phyloP scores from a whole-genome alignment of 2,113 vertebrate genomes.

The Zapornia atra region DNA sequence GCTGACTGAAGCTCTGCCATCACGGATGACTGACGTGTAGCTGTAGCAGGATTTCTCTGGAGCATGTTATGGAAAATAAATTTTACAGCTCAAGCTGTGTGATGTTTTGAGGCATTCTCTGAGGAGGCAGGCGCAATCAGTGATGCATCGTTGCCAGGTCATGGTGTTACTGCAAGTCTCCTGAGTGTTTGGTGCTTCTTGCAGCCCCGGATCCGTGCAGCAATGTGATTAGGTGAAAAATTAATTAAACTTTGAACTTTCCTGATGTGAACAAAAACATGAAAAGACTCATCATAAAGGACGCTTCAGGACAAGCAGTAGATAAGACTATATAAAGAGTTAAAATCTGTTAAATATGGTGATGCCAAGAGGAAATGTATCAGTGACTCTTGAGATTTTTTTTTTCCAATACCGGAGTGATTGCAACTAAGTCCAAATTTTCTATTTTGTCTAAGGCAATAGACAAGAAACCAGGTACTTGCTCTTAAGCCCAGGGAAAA shows the following conservation, averaged over 20 bases:
- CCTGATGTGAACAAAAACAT: neutral
- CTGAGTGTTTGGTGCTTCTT: neutral
- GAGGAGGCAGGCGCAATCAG: neutral
- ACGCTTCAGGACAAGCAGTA: neutral
- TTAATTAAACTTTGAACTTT: neutral
- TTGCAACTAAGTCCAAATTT: neutral
- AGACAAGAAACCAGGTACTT: neutral
- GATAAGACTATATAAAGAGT: neutral
- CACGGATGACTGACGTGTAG: neutral
- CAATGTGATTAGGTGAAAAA: neutral
- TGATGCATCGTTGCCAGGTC: neutral
- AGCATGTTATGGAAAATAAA: neutral
- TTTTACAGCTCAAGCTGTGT: neutral
- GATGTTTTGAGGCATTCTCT: neutral
- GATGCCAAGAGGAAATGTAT: neutral
- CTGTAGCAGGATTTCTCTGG: neutral
- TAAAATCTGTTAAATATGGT: neutral
- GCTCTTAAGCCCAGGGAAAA: neutral
- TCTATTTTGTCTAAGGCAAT: neutral
- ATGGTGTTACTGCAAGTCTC: neutral
- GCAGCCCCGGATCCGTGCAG: neutral
- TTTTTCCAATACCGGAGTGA: neutral
- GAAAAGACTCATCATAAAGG: neutral
- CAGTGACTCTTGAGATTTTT: neutral
- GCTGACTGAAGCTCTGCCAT: neutral